These are phyloP conservation scores for Tetrax tetrax DNA, from an alignment of 2,113 vertebrate species.

Conservation along the genomic window DNA sequence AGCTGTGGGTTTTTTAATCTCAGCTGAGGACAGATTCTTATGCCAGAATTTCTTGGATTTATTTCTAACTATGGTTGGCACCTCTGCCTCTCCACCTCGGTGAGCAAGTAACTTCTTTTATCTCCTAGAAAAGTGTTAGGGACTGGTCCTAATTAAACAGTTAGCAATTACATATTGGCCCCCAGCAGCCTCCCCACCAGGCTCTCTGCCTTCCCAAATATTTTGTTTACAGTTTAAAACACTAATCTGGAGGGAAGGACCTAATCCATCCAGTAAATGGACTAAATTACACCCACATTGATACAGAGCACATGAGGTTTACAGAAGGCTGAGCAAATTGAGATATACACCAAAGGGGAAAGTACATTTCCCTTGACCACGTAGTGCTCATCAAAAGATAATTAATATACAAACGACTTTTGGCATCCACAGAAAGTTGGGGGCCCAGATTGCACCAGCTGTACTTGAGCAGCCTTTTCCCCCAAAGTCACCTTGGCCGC, in stretches of 20 bases:
- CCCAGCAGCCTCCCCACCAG: neutral
- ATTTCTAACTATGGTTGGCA: neutral
- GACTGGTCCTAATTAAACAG: neutral
- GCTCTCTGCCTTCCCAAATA: neutral
- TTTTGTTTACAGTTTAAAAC: neutral
- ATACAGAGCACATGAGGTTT: neutral
- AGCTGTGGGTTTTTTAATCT: neutral
- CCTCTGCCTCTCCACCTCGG: rapidly evolving
- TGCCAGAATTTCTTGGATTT: neutral
- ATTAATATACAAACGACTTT: slow-evolving; percentile 33
- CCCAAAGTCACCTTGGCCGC: slow-evolving; percentile 43
- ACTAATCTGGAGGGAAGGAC: neutral
- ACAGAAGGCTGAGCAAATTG: slow-evolving; percentile 23
- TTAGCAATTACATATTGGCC: neutral
- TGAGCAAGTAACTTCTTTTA: neutral
- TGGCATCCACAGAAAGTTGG: neutral
- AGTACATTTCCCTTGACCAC: slow-evolving; percentile 24
- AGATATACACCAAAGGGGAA: neutral
- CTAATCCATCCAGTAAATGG: neutral
- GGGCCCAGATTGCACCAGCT: neutral
- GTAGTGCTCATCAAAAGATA: neutral
- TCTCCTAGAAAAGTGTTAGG: neutral
- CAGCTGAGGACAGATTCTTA: neutral
- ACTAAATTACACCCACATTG: neutral
- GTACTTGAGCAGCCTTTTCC: neutral